phyloP scores from a whole-genome alignment of 2,797 vertebrate genomes.

The Hippocampus kuda region DNA sequence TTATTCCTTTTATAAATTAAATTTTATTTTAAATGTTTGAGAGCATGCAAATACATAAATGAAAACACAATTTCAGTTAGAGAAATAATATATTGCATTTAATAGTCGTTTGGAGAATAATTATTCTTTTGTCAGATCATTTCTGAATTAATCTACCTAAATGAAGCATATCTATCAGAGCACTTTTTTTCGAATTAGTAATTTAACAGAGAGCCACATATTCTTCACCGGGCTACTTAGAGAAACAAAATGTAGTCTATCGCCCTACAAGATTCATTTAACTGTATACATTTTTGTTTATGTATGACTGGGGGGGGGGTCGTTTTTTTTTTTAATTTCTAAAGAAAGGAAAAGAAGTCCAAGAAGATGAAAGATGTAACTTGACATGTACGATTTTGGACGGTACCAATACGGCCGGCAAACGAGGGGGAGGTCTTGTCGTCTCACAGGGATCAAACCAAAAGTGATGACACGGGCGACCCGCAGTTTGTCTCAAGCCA shows the following conservation, averaged over 20 bases:
- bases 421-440: constrained; percentile 16
- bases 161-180: no score
- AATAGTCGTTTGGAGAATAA: no score
- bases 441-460: constrained; percentile 30
- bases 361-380: background rate
- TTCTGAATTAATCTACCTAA: no score
- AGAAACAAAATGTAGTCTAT: no score
- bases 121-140: no score
- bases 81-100: no score
- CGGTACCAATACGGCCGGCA: constrained; percentile 23
- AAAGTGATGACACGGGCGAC: constrained; percentile 51
- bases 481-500: constrained; percentile 21
- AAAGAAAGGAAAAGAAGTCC: background rate
- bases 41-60: background rate
- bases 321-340: no score
- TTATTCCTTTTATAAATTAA: background rate
- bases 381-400: constrained; percentile 10
- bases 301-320: no score
- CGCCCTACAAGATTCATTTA: background rate
- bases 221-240: no score
- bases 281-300: background rate
- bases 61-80: no score
- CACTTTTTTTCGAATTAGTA: no score
- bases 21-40: background rate
- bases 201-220: no score